phyloP scores from a whole-genome alignment of 1,140 invertebrate genomes.

The Venustaconcha ellipsiformis region DNA sequence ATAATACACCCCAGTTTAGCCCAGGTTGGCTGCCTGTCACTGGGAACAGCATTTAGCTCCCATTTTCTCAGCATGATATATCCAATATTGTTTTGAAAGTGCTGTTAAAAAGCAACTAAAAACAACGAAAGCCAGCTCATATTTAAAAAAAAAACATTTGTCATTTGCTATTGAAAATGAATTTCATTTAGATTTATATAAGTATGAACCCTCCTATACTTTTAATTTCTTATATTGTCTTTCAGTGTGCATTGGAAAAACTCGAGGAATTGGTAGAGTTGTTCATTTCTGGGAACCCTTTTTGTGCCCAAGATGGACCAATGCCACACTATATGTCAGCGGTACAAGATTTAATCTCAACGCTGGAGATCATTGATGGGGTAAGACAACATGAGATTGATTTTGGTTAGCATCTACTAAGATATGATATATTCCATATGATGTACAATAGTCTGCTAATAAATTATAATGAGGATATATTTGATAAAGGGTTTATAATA shows the following conservation, averaged over 20 bases:
- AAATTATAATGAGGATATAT: slow-evolving; percentile 5
- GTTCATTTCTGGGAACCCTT: slow-evolving; percentile 54
- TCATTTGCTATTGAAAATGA: no score
- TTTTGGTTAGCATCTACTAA: not conserved
- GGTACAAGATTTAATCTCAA: slow-evolving; percentile 44
- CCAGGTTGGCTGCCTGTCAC: no score
- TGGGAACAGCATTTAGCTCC: no score
- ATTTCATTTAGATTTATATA: no score
- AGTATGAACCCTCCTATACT: no score
- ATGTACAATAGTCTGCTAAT: not conserved
- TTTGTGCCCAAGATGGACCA: slow-evolving; percentile 42
- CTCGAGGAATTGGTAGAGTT: slow-evolving; percentile 53
- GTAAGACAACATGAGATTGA: slow-evolving; percentile 30
- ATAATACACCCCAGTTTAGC: no score
- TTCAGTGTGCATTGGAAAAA: slow-evolving; percentile 44
- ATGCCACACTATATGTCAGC: slow-evolving; percentile 45
- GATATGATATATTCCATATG: not conserved
- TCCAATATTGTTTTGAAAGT: no score
- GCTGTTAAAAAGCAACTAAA: no score
- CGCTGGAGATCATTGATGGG: slow-evolving; percentile 61
- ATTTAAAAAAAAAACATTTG: no score
- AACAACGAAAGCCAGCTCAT: no score
- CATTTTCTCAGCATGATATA: no score
- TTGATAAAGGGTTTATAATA: not conserved
- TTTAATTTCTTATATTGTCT: slow-evolving; percentile 1